phyloP scores from a whole-genome alignment of 2,113 vertebrate species.

The Pedetes capensis region DNA sequence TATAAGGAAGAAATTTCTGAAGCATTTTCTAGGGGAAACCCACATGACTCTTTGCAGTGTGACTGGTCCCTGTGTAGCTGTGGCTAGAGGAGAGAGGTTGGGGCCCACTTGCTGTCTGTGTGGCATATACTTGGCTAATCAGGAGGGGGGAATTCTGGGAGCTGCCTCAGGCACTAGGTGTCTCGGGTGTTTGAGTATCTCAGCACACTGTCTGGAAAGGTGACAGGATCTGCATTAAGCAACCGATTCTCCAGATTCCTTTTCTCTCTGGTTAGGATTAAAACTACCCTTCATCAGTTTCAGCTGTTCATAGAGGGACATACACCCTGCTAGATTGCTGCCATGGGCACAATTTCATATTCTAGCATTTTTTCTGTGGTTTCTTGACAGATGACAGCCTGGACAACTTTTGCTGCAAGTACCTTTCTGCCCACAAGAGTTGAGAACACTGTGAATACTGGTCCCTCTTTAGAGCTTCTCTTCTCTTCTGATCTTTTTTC shows the following conservation, averaged over 20 bases:
- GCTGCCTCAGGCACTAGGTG: slow-evolving; percentile 48
- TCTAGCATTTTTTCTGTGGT: slow-evolving; percentile 32
- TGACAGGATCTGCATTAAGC: slow-evolving; percentile 47
- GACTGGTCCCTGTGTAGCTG: not conserved
- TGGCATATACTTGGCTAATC: slow-evolving; percentile 62
- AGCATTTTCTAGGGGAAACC: not conserved
- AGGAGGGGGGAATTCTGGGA: slow-evolving; percentile 28
- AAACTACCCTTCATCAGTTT: slow-evolving; percentile 52
- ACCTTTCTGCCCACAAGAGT: slow-evolving; percentile 75
- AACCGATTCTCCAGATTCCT: slow-evolving; percentile 62
- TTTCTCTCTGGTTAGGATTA: slow-evolving; percentile 25
- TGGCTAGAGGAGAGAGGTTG: not conserved
- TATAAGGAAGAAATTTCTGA: slow-evolving; percentile 30
- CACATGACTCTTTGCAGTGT: not conserved
- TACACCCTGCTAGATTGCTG: slow-evolving; percentile 23
- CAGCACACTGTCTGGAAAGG: slow-evolving; percentile 55
- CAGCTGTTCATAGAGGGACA: slow-evolving; percentile 11
- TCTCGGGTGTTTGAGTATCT: slow-evolving; percentile 53
- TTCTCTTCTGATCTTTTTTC: slow-evolving; percentile 77
- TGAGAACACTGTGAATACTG: slow-evolving; percentile 77
- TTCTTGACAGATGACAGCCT: slow-evolving; percentile 46
- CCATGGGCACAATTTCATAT: slow-evolving; percentile 48
- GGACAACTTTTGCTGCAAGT: slow-evolving; percentile 71
- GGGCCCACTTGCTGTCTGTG: slow-evolving; percentile 28
- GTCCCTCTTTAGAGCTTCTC: slow-evolving; percentile 76